Evolutionary conservation across 2,797 vertebrate species (phyloP).

Genomic region (Mus spretus): DNA sequence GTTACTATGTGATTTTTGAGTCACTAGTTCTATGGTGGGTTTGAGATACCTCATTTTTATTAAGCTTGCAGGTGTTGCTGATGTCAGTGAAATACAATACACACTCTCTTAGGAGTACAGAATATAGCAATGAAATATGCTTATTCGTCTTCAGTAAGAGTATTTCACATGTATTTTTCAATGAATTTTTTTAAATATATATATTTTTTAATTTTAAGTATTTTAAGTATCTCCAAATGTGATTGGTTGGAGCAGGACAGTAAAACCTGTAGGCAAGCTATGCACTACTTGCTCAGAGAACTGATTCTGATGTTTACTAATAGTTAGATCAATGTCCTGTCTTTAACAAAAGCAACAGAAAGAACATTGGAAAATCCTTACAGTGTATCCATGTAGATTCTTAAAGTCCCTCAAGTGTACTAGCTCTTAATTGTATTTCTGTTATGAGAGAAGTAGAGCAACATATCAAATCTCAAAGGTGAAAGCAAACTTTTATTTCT

Average conservation of each 20-base stretch:
- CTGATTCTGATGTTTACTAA: neutral
- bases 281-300: neutral
- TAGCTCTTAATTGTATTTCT: conserved; percentile 13
- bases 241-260: neutral
- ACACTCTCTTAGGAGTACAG: neutral
- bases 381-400: neutral
- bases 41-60: conserved; percentile 24
- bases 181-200: neutral
- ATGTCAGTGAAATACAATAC: neutral
- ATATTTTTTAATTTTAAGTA: conserved; percentile 2
- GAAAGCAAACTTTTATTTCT: neutral
- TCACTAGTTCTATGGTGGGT: neutral
- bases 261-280: neutral
- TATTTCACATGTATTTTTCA: neutral
- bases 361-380: neutral
- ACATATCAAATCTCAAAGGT: neutral
- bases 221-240: neutral
- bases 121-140: neutral
- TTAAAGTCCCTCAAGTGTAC: conserved; percentile 1
- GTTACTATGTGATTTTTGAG: neutral
- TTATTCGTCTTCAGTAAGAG: neutral
- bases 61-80: neutral
- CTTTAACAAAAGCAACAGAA: neutral
- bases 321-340: neutral
- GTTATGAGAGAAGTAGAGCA: neutral